Base-by-base conservation (phyloP, 2,113 vertebrate species). In the Sarotherodon lohbergeri region DNA sequence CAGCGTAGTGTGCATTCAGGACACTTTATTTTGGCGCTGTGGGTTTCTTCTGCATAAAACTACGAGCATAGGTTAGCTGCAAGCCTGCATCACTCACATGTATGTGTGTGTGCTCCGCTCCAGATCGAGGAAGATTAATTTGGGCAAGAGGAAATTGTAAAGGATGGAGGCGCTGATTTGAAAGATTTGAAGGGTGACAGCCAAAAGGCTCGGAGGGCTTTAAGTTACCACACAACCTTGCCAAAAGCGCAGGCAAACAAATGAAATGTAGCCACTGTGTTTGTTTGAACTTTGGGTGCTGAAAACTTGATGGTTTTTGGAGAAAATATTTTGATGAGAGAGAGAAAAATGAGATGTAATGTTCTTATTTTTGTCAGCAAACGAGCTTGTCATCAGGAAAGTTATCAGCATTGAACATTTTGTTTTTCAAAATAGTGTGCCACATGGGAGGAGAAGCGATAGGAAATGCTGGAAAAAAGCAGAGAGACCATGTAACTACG, bases 331-430 rank as follows among this genome's bases (percentile, higher is more conserved):
- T 92, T 78, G 63, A 83, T 19, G 13, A 29, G 19, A 46, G 46
- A 59, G 22, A 52, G 13, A 48, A 17, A 85, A 90, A 85, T 3
- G 14, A 61, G 12, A 82, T 41, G 54, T 52, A 22, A 61, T 22
- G 36, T 86, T 90, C 89, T 83, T 52, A 80, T 63, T 34, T 36
- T 48, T 88, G 91, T 94, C 91, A 90, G 91, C 90, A 92, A 87
- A 91, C 84, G 5, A 39, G 80, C 63, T 55, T 10, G 68, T 91
- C 61, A 86, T 76, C 76, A 90, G 46, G 54, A 91, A 80, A 87
- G 80, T 82, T 94, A 85, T 93, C 91, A 82, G 63, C 54, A 29
- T 12, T 4, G 4, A 55, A 79, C 29, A n/a, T 39, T 39, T 68
- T 81, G 73, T 84, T 61, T 82, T 87, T 71, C 11, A 63, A 88